These are phyloP conservation scores for Harlomillsia oculata DNA, from an alignment of 1,140 invertebrate species.

Conservation along the genomic window DNA sequence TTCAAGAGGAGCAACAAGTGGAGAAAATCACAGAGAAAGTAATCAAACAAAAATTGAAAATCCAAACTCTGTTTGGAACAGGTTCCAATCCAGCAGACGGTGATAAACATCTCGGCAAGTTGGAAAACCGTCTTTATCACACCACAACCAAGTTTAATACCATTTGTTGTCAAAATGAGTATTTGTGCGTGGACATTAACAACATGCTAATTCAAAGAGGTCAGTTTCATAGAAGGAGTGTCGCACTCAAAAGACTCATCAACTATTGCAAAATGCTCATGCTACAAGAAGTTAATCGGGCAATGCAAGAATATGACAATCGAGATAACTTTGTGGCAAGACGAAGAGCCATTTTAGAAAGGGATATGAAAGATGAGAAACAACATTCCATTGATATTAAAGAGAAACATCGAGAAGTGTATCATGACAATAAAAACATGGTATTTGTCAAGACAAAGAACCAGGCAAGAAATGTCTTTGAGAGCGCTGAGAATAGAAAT, in stretches of 20 bases:
- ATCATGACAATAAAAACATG: conserved; percentile 3
- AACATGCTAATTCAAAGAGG: not conserved
- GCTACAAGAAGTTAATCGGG: not conserved
- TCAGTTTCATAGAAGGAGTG: not conserved
- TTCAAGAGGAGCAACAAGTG: not conserved
- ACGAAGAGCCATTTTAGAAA: not conserved
- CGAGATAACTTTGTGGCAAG: conserved; percentile 4
- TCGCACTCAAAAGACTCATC: not conserved
- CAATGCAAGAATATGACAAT: not conserved
- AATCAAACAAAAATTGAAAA: conserved; percentile 4
- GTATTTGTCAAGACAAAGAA: not conserved
- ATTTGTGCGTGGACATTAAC: not conserved
- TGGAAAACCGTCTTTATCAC: conserved; percentile 7
- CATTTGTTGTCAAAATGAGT: not conserved
- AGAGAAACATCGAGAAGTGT: not conserved
- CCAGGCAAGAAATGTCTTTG: not conserved
- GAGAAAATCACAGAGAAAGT: conserved; percentile 7
- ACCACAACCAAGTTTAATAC: not conserved
- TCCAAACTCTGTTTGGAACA: not conserved
- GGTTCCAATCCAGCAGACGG: not conserved
- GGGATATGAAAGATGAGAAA: conserved; percentile 4
- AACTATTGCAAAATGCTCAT: not conserved
- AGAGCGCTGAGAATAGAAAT: not conserved
- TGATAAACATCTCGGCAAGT: not conserved
- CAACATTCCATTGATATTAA: conserved; percentile 6